phyloP scores from a whole-genome alignment of 2,888 invertebrate species.

The Chrysolina americana region DNA sequence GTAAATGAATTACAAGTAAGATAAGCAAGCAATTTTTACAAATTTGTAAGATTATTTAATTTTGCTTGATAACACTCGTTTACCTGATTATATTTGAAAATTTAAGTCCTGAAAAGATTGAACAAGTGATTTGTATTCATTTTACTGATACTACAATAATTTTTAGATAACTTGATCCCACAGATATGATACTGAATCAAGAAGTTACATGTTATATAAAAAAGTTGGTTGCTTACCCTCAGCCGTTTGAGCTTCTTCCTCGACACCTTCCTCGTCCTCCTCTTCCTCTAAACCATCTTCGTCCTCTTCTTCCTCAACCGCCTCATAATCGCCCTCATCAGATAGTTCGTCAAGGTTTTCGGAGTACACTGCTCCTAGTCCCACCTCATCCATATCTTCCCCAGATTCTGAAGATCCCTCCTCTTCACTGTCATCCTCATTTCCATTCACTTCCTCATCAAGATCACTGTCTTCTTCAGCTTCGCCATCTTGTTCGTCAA shows the following conservation, averaged over 20 bases:
- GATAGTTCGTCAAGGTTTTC: conserved; percentile 75
- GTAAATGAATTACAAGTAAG: too few relatives aligned
- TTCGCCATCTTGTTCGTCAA: conserved; percentile 85
- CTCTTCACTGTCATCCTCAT: conserved; percentile 76
- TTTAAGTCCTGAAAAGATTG: too few relatives aligned
- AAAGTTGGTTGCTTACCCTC: conserved; percentile 34
- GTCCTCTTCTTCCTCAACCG: conserved; percentile 69
- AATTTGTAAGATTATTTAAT: too few relatives aligned
- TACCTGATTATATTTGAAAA: too few relatives aligned
- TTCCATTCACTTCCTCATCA: conserved; percentile 85
- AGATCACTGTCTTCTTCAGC: conserved; percentile 87
- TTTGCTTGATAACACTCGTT: too few relatives aligned
- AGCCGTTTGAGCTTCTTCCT: conserved; percentile 28
- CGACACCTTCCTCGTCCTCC: conserved; percentile 59
- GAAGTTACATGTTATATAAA: not conserved
- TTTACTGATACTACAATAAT: too few relatives aligned
- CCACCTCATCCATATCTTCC: conserved; percentile 71
- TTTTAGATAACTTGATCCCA: too few relatives aligned
- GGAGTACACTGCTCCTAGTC: conserved; percentile 66
- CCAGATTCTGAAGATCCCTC: conserved; percentile 68
- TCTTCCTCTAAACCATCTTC: conserved; percentile 68
- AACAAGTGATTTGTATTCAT: too few relatives aligned
- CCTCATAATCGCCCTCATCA: conserved; percentile 72
- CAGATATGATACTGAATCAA: too few relatives aligned
- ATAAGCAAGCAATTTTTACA: too few relatives aligned